phyloP scores from a whole-genome alignment of 2,113 vertebrate genomes.

The Carassius gibelio region DNA sequence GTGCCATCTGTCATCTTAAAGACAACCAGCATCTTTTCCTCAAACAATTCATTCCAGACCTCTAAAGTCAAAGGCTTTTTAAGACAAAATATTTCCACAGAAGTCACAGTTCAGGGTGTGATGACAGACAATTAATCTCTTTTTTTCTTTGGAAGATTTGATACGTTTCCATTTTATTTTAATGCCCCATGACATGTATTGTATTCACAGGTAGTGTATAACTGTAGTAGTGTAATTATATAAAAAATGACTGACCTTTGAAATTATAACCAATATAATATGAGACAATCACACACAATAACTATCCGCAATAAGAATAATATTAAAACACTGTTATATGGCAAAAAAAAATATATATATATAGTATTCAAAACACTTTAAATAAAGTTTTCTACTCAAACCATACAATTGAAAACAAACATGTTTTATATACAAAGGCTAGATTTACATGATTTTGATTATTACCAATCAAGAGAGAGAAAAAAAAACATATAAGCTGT shows the following conservation, averaged over 20 bases:
- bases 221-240: constrained; percentile 6
- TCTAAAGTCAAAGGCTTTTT: no score
- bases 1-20: constrained; percentile 17
- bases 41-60: constrained; percentile 27
- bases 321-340: constrained; percentile 2
- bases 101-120: neutral
- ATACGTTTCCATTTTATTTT: constrained; percentile 22
- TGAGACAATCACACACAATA: constrained; percentile 7
- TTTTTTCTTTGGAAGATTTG: no score
- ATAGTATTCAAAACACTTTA: neutral
- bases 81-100: neutral
- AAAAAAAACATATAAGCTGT: neutral
- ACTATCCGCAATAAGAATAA: neutral
- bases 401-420: constrained; percentile 13
- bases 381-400: constrained; percentile 26
- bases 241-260: constrained; percentile 25
- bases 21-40: constrained; percentile 16
- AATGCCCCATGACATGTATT: neutral
- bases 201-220: neutral
- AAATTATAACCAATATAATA: neutral
- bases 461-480: neutral
- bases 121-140: constrained; percentile 6
- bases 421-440: neutral
- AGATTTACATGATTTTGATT: neutral
- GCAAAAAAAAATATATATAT: neutral